Base-by-base conservation (phyloP, 1,140 invertebrate genomes). In the Brachionus rotundiformis region DNA sequence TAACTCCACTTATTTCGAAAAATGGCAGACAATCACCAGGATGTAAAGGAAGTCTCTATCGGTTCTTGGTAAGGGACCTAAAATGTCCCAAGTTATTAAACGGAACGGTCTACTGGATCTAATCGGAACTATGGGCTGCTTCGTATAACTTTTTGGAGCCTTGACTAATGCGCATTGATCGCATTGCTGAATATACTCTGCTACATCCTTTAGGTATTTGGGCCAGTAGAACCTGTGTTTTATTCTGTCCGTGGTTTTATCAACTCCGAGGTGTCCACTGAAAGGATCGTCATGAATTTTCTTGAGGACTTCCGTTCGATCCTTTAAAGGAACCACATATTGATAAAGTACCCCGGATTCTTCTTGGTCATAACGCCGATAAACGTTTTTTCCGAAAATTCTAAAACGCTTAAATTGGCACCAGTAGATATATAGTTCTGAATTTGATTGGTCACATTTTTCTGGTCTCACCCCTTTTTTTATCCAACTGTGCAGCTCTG, bases 1-100 rank as follows among this genome's bases (percentile, higher is more conserved):
- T 8, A 49, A 41, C 16, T 77, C 41, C 13, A 49, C 33, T 3
- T 13, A 77, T 77, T 77, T 49, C 5, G 75, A 77, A 49, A 77
- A 77, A 49, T 77, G 75, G 44, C 33, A 29, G 6, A 77, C 4
- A 5, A 77, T n/a, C 1, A 49, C 75, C 11, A 77, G 10, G 1
- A 77, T 31, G 39, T 49, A 77, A 5, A 31, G 10, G 11, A 39
- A 25, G 3, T 13, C 3, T n/a, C 71, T n/a, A 4, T 76, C 31
- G 1, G 73, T 54, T 1, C 1, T 1, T 6, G 39, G 31, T 2
- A 76, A 11, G 10, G 73, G 73, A 1, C 73, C 73, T 3, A 49
- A 13, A n/a, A 76, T 33, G 27, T 76, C 73, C 44, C 16, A 23
- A 3, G 3, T 44, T 6, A 76, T 49, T 8, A 76, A 10, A 11